Conservation (phyloP, 2,888 invertebrate species). For the Noctuana brunneofusca region DNA sequence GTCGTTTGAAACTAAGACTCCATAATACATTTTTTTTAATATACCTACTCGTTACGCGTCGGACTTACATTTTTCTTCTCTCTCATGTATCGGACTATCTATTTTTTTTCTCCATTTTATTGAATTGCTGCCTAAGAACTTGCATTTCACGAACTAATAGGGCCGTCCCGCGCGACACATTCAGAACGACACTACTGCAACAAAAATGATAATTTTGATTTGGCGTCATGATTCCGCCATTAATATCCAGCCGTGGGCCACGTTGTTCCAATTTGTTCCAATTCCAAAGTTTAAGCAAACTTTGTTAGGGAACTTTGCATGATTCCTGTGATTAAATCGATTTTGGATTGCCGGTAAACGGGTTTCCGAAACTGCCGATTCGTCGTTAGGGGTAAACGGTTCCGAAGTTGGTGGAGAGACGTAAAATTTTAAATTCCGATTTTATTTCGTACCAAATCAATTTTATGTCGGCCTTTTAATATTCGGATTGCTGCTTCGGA, state of each 20-base stretch:
- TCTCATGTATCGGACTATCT: no score
- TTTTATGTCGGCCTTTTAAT: slow-evolving; percentile 31
- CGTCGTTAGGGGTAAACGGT: slow-evolving; percentile 70
- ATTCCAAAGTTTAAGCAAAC: slow-evolving; percentile 75
- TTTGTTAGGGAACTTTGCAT: slow-evolving; percentile 75
- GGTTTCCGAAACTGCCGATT: slow-evolving; percentile 74
- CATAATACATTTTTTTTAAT: no score
- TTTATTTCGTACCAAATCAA: slow-evolving; percentile 52
- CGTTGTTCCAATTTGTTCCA: slow-evolving; percentile 78
- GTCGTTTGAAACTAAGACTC: no score
- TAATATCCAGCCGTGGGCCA: slow-evolving; percentile 75
- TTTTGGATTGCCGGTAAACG: slow-evolving; percentile 74
- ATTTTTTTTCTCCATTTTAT: no score
- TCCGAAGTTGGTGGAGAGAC: slow-evolving; percentile 53
- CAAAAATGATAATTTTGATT: slow-evolving; percentile 56
- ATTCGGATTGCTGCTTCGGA: slow-evolving; percentile 29
- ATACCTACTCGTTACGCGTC: no score
- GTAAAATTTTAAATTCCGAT: slow-evolving; percentile 59
- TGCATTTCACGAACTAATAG: neutral
- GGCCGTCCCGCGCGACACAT: neutral
- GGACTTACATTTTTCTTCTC: no score
- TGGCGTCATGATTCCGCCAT: slow-evolving; percentile 71
- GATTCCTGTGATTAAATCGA: slow-evolving; percentile 81
- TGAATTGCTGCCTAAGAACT: neutral
- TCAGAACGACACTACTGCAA: slow-evolving; percentile 31